Conservation (phyloP, 1,140 invertebrate genomes). For the Heliconius congener region DNA sequence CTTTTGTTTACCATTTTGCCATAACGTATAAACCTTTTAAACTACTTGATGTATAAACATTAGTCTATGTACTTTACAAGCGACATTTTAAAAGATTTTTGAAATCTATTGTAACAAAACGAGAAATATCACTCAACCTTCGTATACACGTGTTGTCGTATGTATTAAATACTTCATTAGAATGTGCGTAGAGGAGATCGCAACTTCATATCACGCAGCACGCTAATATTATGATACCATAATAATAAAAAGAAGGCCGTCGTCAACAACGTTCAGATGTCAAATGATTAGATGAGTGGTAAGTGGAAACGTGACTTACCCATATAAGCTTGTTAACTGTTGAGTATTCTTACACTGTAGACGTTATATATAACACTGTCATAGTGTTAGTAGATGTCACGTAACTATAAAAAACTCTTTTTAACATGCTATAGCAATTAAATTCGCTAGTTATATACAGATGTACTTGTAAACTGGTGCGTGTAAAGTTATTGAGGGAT, state of each 20-base stretch:
- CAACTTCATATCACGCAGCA: not conserved
- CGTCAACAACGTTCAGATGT: constrained; percentile 32
- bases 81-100: not conserved
- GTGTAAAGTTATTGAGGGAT: constrained; percentile 71
- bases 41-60: not conserved
- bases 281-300: constrained; percentile 44
- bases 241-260: constrained; percentile 11
- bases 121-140: not conserved
- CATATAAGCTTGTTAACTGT: constrained; percentile 57
- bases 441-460: constrained; percentile 25
- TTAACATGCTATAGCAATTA: constrained; percentile 3
- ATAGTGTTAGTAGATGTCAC: constrained; percentile 38
- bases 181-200: not conserved
- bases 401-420: constrained; percentile 37
- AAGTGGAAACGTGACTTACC: constrained; percentile 56
- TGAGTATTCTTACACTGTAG: constrained; percentile 47
- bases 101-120: not conserved
- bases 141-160: not conserved
- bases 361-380: constrained; percentile 49
- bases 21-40: constrained; percentile 23
- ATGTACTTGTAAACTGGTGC: constrained; percentile 54
- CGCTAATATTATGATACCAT: not conserved
- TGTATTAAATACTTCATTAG: not conserved
- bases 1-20: constrained; percentile 51
- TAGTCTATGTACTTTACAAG: not conserved